These are phyloP conservation scores for Rosalia funebris DNA, from an alignment of 2,888 invertebrate species.

Conservation along the genomic window DNA sequence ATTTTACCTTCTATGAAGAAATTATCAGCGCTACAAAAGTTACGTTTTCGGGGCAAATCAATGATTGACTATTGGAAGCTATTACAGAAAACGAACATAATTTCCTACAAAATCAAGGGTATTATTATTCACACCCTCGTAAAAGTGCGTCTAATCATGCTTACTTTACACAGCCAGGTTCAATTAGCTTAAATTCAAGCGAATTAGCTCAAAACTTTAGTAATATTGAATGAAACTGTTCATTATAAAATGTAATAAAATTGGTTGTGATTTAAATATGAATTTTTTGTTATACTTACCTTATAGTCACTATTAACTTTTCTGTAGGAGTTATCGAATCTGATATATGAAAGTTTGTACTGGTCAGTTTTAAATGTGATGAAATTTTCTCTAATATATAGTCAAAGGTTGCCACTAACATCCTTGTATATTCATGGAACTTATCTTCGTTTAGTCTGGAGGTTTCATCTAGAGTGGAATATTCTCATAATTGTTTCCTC, in stretches of 20 bases:
- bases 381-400: background rate
- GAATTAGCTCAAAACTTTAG: too few species aligned
- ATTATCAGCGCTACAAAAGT: background rate
- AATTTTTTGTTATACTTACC: background rate
- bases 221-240: too few species aligned
- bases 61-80: background rate
- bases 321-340: background rate
- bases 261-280: too few species aligned
- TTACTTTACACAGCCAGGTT: too few species aligned
- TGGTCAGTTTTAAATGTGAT: background rate
- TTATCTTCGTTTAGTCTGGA: background rate
- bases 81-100: background rate
- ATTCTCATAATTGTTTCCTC: background rate
- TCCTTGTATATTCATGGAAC: background rate
- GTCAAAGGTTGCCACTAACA: background rate
- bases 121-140: too few species aligned
- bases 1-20: background rate
- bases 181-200: too few species aligned
- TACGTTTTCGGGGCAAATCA: background rate
- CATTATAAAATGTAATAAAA: too few species aligned
- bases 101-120: too few species aligned
- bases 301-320: background rate
- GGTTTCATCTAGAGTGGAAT: background rate
- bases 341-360: background rate
- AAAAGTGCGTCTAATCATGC: too few species aligned